phyloP scores from a whole-genome alignment of 1,140 invertebrate genomes.

The Archivesica marissinica region DNA sequence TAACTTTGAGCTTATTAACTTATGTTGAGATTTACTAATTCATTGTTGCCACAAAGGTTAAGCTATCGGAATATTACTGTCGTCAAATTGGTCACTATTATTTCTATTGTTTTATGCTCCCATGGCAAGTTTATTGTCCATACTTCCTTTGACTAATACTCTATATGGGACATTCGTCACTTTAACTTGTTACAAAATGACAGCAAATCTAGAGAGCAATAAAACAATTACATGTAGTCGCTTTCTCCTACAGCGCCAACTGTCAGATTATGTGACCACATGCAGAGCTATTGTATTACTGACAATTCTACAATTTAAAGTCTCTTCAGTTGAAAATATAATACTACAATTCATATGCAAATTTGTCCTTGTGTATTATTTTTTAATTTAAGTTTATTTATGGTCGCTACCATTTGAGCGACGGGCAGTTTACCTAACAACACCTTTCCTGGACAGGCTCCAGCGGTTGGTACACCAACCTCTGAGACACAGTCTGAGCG shows the following conservation, averaged over 20 bases:
- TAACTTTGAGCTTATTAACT: background rate
- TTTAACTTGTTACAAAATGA: constrained; percentile 15
- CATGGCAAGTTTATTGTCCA: background rate
- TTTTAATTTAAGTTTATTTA: no score
- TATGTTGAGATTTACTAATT: background rate
- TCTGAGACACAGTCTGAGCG: no score
- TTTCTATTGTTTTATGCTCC: background rate
- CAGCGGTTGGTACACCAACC: no score
- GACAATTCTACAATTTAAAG: no score
- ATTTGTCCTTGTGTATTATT: no score
- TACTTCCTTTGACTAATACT: background rate
- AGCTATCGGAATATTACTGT: background rate
- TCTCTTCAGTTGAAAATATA: no score
- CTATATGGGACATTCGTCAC: background rate
- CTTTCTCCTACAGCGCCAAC: background rate
- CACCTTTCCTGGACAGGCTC: no score
- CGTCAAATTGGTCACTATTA: background rate
- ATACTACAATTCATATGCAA: no score
- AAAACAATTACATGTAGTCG: background rate
- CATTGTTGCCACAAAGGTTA: background rate
- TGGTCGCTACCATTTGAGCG: no score
- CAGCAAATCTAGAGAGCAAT: background rate
- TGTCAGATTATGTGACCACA: constrained; percentile 19
- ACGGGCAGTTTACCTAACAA: no score
- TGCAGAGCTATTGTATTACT: constrained; percentile 26